Conservation (phyloP, 2,113 vertebrate species). For the Amphiprion ocellaris region DNA sequence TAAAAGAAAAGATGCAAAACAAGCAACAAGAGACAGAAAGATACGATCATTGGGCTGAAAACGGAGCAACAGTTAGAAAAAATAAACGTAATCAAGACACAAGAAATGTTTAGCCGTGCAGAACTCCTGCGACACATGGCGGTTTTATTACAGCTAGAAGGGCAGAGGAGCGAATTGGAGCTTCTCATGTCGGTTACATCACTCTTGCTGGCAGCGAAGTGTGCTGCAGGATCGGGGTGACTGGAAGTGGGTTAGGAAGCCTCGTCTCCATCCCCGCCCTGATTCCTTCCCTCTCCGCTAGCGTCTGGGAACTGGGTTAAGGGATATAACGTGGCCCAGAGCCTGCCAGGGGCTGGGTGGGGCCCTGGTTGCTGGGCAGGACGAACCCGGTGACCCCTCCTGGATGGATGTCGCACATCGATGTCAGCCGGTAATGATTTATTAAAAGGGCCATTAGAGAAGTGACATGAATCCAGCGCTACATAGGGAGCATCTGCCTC, state of each 20-base stretch:
- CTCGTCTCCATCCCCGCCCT: constrained; percentile 33
- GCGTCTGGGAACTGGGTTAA: constrained; percentile 59
- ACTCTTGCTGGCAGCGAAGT: background rate
- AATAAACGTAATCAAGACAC: no score
- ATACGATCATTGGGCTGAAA: no score
- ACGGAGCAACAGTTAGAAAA: no score
- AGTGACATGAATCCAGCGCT: constrained; percentile 45
- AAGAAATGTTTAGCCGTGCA: no score
- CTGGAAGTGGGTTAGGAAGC: constrained; percentile 56
- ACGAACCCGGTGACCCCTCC: constrained; percentile 58
- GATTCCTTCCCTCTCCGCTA: constrained; percentile 29
- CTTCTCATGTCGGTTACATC: constrained; percentile 18
- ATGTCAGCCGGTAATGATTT: constrained; percentile 68
- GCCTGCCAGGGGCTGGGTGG: constrained; percentile 32
- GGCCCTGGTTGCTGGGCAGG: constrained; percentile 48
- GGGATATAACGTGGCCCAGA: constrained; percentile 19
- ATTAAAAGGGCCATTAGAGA: constrained; percentile 70
- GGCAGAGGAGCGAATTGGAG: background rate
- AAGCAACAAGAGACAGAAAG: no score
- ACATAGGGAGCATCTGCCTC: constrained; percentile 4
- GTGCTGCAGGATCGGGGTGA: background rate
- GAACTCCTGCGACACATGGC: no score
- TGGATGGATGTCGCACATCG: constrained; percentile 25
- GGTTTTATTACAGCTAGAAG: background rate
- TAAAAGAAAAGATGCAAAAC: no score